Evolutionary conservation across 1,140 invertebrate species (phyloP).

Genomic region (Schlechtendalia chinensis): DNA sequence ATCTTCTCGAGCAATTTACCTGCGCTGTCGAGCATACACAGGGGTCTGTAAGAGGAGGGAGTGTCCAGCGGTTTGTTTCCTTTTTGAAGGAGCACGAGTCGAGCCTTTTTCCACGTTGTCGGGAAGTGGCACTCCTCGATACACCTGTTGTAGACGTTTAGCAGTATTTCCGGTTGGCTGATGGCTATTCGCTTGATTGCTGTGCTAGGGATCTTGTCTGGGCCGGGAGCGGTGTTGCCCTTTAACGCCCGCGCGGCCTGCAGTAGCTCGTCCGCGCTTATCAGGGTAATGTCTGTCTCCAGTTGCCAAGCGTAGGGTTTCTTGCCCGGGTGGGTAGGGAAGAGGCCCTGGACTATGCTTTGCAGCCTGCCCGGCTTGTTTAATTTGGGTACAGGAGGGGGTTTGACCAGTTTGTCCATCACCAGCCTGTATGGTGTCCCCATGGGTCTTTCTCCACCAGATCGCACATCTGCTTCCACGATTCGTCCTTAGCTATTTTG

Average conservation of each 20-base stretch:
- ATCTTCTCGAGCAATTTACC: no score
- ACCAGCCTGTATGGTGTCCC: no score
- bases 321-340: neutral
- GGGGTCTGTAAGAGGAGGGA: no score
- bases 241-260: no score
- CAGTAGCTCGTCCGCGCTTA: neutral
- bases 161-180: neutral
- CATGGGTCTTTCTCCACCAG: neutral
- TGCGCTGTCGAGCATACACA: no score
- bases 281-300: neutral
- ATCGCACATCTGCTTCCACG: neutral
- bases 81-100: no score
- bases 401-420: neutral
- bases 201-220: neutral
- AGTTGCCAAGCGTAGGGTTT: neutral
- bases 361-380: neutral
- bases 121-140: no score
- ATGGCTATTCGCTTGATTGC: neutral
- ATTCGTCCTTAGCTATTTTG: neutral
- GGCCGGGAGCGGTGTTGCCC: neutral
- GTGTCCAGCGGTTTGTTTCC: no score
- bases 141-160: no score
- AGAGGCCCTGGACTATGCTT: neutral
- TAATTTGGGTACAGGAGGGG: neutral
- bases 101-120: no score